Base-by-base conservation (phyloP, 2,797 vertebrate species). In the Danio jaintianensis region DNA sequence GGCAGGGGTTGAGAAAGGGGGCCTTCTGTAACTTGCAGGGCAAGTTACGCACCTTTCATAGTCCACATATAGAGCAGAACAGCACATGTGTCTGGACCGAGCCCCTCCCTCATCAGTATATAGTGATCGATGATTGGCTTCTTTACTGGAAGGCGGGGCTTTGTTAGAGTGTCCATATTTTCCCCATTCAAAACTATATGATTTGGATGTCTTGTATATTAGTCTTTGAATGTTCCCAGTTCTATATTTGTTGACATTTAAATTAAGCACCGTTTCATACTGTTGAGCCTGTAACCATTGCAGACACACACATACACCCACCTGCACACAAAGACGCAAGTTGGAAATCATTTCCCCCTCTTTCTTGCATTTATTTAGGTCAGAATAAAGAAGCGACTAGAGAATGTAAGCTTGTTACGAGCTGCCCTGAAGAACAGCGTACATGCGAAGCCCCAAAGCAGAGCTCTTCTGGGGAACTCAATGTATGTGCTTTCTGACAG, bases 401-500 rank as follows among this genome's bases (percentile, higher is more conserved):
- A 76, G 38, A 16, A 47, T 12, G n/a, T 61, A 62, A 66, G 61
- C 61, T 64, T 66, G 61, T 66, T 64, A 66, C 0, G 36, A 22
- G 61, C 20, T 55, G 18, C 74, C 9, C 48, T 45, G 18, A 76
- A 50, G 59, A 75, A 76, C 38, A 38, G 18, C 66, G 12, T 66
- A 66, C 74, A 76, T 53, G 18, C 53, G 74, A 64, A 76, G 38
- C 74, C 74, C 61, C 59, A 55, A 38, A 62, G 74, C 16, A 13
- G 5, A 63, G 74, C 61, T 53, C 59, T 53, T 10, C 59, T 43
- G 48, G 58, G 11, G 36, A 63, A 75, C 47, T 43, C 61, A 53
- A 76, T 76, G 59, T 64, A 76, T 64, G 74, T 66, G 29, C 74
- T 64, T 64, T 16, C 74, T 66, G 61, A 52, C 74, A 76, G 74